Evolutionary conservation across 2,113 vertebrate genomes (phyloP).

Genomic region (Bos indicus): DNA sequence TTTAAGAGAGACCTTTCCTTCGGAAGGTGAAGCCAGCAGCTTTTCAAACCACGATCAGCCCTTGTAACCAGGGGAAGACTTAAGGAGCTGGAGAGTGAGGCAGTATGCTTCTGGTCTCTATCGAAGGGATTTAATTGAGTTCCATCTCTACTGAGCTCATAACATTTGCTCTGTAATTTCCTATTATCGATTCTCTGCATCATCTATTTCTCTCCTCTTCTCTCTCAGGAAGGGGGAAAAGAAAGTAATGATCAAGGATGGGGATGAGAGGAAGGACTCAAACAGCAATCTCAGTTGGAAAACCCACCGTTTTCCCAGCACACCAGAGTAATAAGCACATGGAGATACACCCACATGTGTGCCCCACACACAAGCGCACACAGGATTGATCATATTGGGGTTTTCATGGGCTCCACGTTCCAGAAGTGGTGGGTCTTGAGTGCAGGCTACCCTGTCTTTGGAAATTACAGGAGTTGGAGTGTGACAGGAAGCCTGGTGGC

Average conservation of each 20-base stretch:
- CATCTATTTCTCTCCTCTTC: not conserved
- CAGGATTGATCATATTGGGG: rapidly evolving
- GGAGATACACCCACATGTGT: rapidly evolving
- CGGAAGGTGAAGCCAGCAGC: not conserved
- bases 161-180: not conserved
- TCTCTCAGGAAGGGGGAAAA: not conserved
- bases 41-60: not conserved
- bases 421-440: not conserved
- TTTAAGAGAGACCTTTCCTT: not conserved
- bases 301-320: not conserved
- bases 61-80: not conserved
- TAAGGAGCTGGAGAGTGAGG: not conserved
- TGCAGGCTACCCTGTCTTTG: not conserved
- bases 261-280: not conserved
- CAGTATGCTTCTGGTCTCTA: not conserved
- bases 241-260: not conserved
- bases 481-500: not conserved
- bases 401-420: not conserved
- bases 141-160: not conserved
- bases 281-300: not conserved
- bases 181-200: not conserved
- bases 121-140: not conserved
- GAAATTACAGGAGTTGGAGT: not conserved
- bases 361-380: rapidly evolving
- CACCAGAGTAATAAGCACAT: rapidly evolving